Conservation (phyloP, 2,888 invertebrate genomes). For the Apodemia duryi region DNA sequence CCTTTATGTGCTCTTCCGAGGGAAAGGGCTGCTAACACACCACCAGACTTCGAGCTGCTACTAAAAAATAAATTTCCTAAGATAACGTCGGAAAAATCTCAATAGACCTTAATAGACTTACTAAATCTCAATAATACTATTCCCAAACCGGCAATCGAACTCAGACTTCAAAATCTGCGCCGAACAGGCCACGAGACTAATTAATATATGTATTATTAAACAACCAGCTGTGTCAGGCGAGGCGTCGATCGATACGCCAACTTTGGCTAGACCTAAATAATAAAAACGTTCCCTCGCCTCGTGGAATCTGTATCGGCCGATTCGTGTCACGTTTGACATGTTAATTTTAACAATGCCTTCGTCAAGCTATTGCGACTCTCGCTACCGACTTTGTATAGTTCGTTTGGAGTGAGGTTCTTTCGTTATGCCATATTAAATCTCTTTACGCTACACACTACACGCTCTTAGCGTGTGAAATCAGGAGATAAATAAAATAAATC, state of each 20-base stretch:
- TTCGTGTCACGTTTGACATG: slow-evolving; percentile 7
- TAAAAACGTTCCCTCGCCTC: slow-evolving; percentile 42
- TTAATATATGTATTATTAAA: slow-evolving; percentile 29
- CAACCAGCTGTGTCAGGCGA: slow-evolving; percentile 26
- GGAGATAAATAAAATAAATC: no score
- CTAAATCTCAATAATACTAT: no score
- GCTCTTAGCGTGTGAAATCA: no score
- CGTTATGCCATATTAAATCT: neutral
- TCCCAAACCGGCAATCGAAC: no score
- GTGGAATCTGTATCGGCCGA: slow-evolving; percentile 12
- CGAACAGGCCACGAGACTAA: neutral
- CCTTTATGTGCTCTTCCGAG: no score
- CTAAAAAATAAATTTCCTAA: no score
- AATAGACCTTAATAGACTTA: no score
- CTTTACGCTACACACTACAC: neutral
- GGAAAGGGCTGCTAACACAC: no score
- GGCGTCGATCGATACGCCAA: slow-evolving; percentile 34
- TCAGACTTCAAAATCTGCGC: neutral
- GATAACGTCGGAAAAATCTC: no score
- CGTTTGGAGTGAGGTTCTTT: neutral
- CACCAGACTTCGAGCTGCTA: no score
- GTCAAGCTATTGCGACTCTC: slow-evolving; percentile 6
- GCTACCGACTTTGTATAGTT: neutral
- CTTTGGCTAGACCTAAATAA: slow-evolving; percentile 55
- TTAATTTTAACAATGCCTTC: slow-evolving; percentile 14